phyloP scores from a whole-genome alignment of 2,888 invertebrate species.

The Portevinia maculata region DNA sequence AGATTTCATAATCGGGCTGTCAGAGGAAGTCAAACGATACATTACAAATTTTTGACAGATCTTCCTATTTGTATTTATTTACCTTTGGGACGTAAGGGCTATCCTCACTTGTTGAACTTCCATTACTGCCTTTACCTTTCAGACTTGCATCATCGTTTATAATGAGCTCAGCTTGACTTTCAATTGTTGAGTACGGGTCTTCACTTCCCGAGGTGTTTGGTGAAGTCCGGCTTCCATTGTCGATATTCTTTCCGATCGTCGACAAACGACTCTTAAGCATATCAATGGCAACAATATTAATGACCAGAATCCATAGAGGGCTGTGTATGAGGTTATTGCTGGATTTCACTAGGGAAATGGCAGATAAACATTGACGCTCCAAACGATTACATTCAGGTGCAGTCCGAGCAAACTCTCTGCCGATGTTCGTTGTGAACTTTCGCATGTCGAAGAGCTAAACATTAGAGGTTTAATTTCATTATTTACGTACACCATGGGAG shows the following conservation, averaged over 20 bases:
- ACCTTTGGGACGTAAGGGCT: slow-evolving; percentile 82
- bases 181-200: slow-evolving; percentile 82
- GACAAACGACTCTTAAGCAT: slow-evolving; percentile 89
- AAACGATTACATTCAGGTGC: slow-evolving; percentile 88
- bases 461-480: neutral
- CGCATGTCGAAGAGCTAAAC: slow-evolving; percentile 88
- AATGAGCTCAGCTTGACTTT: slow-evolving; percentile 82
- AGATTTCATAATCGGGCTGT: slow-evolving; percentile 81
- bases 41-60: neutral
- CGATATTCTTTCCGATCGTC: slow-evolving; percentile 82
- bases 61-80: neutral
- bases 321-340: slow-evolving; percentile 87
- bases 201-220: slow-evolving; percentile 79
- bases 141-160: slow-evolving; percentile 79
- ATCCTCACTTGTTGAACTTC: slow-evolving; percentile 79
- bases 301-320: slow-evolving; percentile 91
- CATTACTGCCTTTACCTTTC: slow-evolving; percentile 79
- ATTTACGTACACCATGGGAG: no score
- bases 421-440: slow-evolving; percentile 87
- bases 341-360: slow-evolving; percentile 88
- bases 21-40: neutral
- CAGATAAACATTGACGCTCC: slow-evolving; percentile 88
- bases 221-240: slow-evolving; percentile 78
- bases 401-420: slow-evolving; percentile 86
- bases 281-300: slow-evolving; percentile 91